Percentiles rank a stretch among this genome's conserved stretches.
phyloP scores from a whole-genome alignment of 2,888 invertebrate genomes.

The Galeopsomyia nigrocyanea region DNA sequence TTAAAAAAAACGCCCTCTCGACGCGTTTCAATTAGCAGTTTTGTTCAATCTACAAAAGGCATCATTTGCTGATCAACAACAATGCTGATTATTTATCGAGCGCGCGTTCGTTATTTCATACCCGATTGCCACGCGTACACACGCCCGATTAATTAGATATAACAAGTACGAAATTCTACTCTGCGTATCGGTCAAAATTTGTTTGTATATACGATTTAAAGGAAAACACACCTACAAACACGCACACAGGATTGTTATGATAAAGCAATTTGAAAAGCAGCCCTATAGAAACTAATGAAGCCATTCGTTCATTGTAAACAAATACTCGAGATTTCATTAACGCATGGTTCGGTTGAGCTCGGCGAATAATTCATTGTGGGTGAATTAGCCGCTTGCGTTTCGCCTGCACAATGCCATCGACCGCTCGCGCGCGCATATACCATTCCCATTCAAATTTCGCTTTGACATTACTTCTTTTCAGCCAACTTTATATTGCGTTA shows the following conservation, averaged over 20 bases:
- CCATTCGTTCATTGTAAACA: neutral
- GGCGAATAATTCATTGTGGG: slow-evolving; percentile 22
- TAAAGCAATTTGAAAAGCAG: neutral
- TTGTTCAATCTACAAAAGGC: too few relatives aligned
- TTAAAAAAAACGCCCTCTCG: too few relatives aligned
- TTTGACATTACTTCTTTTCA: neutral
- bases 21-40: too few relatives aligned
- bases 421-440: neutral
- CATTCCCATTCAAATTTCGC: slow-evolving; percentile 22
- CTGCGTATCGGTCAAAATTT: too few relatives aligned
- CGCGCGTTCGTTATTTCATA: too few relatives aligned
- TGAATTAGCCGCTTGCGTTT: slow-evolving; percentile 10
- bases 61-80: too few relatives aligned
- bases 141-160: neutral
- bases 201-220: neutral
- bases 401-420: slow-evolving; percentile 12
- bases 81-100: too few relatives aligned
- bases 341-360: slow-evolving; percentile 6
- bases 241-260: neutral
- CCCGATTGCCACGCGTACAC: neutral
- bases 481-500: too few relatives aligned
- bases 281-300: slow-evolving; percentile 2
- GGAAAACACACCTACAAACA: neutral
- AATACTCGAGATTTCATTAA: neutral
- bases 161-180: too few relatives aligned